These are phyloP conservation scores for Phylloscopus whistleri DNA, from an alignment of 2,113 vertebrate species.

Conservation along the genomic window DNA sequence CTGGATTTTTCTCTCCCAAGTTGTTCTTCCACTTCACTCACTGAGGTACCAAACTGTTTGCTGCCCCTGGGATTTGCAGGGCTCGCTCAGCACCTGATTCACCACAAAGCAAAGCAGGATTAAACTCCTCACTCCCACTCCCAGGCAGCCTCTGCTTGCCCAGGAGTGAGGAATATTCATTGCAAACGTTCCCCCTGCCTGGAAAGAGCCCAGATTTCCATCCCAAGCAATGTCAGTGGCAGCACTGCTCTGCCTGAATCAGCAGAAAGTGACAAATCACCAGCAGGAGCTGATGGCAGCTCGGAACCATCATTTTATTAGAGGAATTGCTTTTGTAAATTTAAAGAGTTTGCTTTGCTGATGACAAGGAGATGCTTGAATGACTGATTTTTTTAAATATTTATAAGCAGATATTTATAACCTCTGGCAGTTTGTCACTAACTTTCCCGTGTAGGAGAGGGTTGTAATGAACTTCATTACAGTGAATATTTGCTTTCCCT, in stretches of 20 bases:
- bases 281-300: background rate
- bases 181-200: background rate
- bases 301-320: background rate
- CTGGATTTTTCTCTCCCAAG: background rate
- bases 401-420: background rate
- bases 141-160: background rate
- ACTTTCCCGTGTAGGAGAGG: background rate
- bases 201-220: background rate
- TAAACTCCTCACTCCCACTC: background rate
- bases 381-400: background rate
- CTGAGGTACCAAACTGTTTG: background rate
- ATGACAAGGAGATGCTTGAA: background rate
- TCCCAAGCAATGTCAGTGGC: background rate
- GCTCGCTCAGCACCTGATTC: background rate
- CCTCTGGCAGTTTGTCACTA: background rate
- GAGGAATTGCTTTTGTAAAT: background rate
- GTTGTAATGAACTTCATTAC: background rate
- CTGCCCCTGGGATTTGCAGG: background rate
- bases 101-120: background rate
- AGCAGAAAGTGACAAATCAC: conserved; percentile 9
- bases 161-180: background rate
- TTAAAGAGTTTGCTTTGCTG: background rate
- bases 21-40: background rate
- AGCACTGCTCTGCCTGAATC: background rate
- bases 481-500: background rate